These are phyloP conservation scores for Platerodrilus igneus DNA, from an alignment of 2,888 invertebrate species.

Conservation along the genomic window DNA sequence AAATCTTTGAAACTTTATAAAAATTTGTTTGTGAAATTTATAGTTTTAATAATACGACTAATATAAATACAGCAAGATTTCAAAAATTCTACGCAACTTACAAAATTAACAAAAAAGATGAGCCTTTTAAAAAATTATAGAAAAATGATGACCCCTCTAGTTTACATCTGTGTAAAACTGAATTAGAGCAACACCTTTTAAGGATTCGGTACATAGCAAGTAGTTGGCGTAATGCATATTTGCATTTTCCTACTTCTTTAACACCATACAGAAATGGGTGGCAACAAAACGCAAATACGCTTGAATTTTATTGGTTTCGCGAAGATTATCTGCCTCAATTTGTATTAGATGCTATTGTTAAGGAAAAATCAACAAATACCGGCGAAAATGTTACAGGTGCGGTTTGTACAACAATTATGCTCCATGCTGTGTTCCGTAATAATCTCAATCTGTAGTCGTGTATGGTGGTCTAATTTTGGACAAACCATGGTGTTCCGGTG, in stretches of 20 bases:
- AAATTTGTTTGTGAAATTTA: slow-evolving; percentile 15
- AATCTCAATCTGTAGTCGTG: no score
- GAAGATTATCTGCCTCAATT: slow-evolving; percentile 5
- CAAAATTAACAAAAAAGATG: slow-evolving; percentile 16
- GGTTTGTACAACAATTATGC: no score
- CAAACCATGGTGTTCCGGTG: no score
- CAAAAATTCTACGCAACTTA: slow-evolving; percentile 19
- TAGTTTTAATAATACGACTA: slow-evolving; percentile 12
- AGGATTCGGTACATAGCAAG: slow-evolving; percentile 1
- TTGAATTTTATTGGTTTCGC: slow-evolving; percentile 6
- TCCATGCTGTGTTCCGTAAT: no score
- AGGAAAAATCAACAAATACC: slow-evolving; percentile 3
- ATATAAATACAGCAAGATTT: slow-evolving; percentile 25
- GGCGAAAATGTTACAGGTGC: no score
- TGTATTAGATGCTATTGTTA: slow-evolving; percentile 7
- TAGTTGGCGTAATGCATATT: slow-evolving; percentile 6
- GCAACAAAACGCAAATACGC: not conserved
- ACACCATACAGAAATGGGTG: slow-evolving; percentile 5
- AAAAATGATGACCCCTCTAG: slow-evolving; percentile 25
- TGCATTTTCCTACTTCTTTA: slow-evolving; percentile 4
- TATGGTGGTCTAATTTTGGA: no score
- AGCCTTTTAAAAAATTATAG: slow-evolving; percentile 19
- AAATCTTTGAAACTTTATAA: slow-evolving; percentile 11
- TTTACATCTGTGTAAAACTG: slow-evolving; percentile 28
- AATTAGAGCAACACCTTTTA: slow-evolving; percentile 26